Evolutionary conservation across 2,888 invertebrate species (phyloP), one percentile per base, ranked within the genome.

Genomic region (Lasioglossum zephyrum): DNA sequence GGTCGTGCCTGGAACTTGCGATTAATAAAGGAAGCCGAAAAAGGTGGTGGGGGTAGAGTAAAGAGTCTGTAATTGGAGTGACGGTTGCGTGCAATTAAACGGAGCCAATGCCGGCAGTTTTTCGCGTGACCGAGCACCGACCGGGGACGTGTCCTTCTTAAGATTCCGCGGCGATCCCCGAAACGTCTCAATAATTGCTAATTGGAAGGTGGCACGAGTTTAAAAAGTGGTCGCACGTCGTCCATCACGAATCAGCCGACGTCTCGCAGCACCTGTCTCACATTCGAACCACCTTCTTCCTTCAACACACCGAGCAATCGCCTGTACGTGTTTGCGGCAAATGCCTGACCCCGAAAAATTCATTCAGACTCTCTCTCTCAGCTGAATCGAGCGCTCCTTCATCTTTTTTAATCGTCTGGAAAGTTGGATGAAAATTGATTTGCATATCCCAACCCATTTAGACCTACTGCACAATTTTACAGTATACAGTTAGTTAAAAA

Each of bases 141-240:
- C 63, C 69, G 57, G 41, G 11, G 31, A 74, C 76, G 73, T 77
- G 79, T 80, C 72, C 81, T 87, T 83, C 76, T 90, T 90, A 90
- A 88, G 84, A 90, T 90, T 90, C 89, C 89, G 53, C 69, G 75
- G 49, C 77, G 82, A 82, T 84, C 81, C 81, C 57, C 82, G 79
- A 81, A 86, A 91, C 85, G 88, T 87, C 91, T 90, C 88, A 89
- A 90, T 90, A 89, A 90, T 91, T 90, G 84, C 89, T 91, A 90
- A 90, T 91, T 90, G 91, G 84, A 69, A 91, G 83, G 84, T 87
- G 89, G 88, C 83, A 77, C 80, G 81, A 86, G 79, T 90, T 90
- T 91, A 90, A 90, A 90, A 91, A 90, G 88, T 90, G 91, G 89
- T 89, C 87, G 87, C 89, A 88, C 91, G 84, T 90, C 85, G 82